Percentiles rank a stretch among this genome's conserved stretches.
Evolutionary conservation across 2,888 invertebrate species (phyloP).

Genomic region (Sipha maydis): DNA sequence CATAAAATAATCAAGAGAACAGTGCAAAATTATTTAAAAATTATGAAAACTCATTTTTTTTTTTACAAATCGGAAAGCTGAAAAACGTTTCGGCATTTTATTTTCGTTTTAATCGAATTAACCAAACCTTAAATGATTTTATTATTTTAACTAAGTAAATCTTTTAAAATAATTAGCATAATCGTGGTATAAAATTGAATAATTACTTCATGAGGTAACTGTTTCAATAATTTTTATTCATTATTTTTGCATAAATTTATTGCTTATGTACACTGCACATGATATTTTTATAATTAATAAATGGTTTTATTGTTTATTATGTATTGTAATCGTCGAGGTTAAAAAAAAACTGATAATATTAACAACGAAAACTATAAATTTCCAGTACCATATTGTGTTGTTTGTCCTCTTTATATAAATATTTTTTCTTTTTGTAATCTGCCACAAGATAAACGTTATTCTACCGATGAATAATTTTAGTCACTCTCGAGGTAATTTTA

Average conservation of each 20-base stretch:
- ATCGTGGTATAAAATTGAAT: not conserved
- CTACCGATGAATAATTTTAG: not conserved
- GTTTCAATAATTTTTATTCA: not conserved
- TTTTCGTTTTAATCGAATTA: not conserved
- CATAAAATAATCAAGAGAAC: too few species aligned
- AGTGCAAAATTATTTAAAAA: not conserved
- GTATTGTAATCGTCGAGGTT: not conserved
- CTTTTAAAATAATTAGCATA: conserved; percentile 2
- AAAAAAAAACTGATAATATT: not conserved
- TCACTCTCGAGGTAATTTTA: not conserved
- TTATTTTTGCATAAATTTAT: not conserved
- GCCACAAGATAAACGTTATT: conserved; percentile 7
- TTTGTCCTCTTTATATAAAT: not conserved
- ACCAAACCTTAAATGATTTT: not conserved
- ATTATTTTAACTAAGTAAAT: not conserved
- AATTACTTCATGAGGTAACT: not conserved
- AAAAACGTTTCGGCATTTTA: not conserved
- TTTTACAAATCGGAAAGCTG: not conserved
- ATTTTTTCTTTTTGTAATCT: not conserved
- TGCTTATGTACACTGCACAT: not conserved
- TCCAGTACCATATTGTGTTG: not conserved
- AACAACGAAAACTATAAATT: conserved; percentile 21
- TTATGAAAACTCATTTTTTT: not conserved
- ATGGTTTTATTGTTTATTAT: not conserved
- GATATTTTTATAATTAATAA: not conserved